phyloP scores from a whole-genome alignment of 92 coral and sea anemone genomes.

The Palythoa caribaeorum region DNA sequence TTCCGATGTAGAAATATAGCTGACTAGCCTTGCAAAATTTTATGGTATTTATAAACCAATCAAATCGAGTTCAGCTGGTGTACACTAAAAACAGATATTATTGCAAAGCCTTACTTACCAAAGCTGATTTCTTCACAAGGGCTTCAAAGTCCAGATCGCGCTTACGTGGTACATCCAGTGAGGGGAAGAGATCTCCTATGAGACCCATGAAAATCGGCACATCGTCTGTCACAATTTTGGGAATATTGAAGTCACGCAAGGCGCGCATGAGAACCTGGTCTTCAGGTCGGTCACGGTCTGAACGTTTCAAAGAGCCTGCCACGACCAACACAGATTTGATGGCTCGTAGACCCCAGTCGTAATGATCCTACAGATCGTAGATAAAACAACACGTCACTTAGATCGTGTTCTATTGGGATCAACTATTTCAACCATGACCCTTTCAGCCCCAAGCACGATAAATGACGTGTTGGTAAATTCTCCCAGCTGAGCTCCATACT shows the following conservation, averaged over 20 bases:
- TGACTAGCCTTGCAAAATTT: too few relatives aligned
- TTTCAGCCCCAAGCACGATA: too few relatives aligned
- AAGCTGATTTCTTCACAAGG: conserved; percentile 84
- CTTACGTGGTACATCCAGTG: conserved; percentile 98
- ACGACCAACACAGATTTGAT: conserved; percentile 99
- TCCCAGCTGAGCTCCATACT: too few relatives aligned
- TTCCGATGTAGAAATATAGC: too few relatives aligned
- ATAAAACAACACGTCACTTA: not conserved
- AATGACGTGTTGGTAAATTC: too few relatives aligned
- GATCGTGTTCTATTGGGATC: too few relatives aligned
- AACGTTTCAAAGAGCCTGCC: conserved; percentile 98
- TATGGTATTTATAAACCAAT: too few relatives aligned
- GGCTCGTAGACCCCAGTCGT: conserved; percentile 99
- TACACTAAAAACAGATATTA: too few relatives aligned
- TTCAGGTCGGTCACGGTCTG: conserved; percentile 97
- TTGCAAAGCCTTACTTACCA: conserved; percentile 63
- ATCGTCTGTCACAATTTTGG: conserved; percentile 99
- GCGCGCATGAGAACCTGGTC: conserved; percentile 99
- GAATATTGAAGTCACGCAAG: conserved; percentile 99
- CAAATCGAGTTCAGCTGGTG: too few relatives aligned
- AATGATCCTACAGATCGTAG: conserved; percentile 79
- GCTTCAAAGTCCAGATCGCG: conserved; percentile 99
- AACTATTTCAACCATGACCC: too few relatives aligned
- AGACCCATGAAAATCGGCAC: conserved; percentile 99
- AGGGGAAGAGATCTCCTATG: conserved; percentile 99